A percentile compares a stretch with the other conserved stretches of the same genome.
These are phyloP conservation scores for Scaptomyza flava DNA, from an alignment of 2,888 invertebrate species.

Conservation along the genomic window DNA sequence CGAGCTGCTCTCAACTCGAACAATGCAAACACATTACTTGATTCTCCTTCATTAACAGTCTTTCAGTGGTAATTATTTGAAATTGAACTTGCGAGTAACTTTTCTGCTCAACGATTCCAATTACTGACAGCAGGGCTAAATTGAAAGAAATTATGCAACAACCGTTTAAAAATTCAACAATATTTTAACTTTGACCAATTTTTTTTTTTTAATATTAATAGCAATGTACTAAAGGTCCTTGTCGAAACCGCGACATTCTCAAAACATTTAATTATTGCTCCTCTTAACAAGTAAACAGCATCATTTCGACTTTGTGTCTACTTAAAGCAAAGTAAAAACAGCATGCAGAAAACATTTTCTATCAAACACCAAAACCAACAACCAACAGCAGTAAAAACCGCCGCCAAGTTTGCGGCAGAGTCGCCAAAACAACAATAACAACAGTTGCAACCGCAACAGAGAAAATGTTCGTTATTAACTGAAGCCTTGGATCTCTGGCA, in stretches of 20 bases:
- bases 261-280: not conserved
- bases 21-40: not conserved
- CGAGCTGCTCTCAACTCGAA: not conserved
- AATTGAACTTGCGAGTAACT: not conserved
- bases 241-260: not conserved
- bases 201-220: not conserved
- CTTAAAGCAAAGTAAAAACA: not conserved
- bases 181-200: too few species aligned
- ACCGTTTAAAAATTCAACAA: too few species aligned
- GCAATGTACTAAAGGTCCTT: not conserved
- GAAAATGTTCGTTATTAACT: constrained; percentile 23
- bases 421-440: not conserved
- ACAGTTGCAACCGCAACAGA: constrained; percentile 26
- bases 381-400: constrained; percentile 2
- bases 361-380: constrained; percentile 3
- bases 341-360: constrained; percentile 11
- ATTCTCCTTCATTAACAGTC: not conserved
- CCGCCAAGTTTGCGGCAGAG: constrained; percentile 3
- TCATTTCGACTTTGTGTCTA: not conserved
- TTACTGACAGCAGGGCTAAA: not conserved
- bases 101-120: not conserved
- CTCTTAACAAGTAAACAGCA: too few species aligned
- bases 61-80: not conserved
- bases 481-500: constrained; percentile 8
- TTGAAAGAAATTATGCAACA: too few species aligned